Evolutionary conservation across 2,113 vertebrate species (phyloP).

Genomic region (Rhabdornis inornatus): DNA sequence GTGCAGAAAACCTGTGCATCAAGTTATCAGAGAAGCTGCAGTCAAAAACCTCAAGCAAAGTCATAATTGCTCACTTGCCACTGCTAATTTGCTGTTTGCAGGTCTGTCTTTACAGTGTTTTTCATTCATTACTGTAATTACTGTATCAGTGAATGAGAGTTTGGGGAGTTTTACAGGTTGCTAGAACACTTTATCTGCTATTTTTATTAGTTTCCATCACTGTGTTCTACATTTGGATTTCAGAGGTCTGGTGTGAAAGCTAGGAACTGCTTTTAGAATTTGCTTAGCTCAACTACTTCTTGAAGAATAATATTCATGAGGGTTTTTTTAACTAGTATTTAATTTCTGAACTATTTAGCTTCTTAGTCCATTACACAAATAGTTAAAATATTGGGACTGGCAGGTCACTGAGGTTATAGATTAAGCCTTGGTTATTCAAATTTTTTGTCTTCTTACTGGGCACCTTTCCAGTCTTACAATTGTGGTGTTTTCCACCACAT

Average conservation of each 20-base stretch:
- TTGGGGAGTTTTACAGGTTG: background rate
- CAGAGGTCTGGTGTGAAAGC: background rate
- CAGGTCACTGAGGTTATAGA: background rate
- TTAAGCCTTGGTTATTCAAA: background rate
- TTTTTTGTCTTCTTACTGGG: background rate
- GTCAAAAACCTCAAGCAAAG: slow-evolving; percentile 95
- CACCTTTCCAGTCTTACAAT: background rate
- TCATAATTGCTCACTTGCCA: slow-evolving; percentile 95
- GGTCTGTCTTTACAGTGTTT: slow-evolving; percentile 70
- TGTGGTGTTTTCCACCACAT: background rate
- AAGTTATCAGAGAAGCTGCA: slow-evolving; percentile 95
- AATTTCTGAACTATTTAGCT: background rate
- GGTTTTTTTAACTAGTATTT: background rate
- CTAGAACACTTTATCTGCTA: background rate
- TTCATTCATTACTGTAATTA: background rate
- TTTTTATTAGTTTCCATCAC: background rate
- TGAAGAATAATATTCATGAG: background rate
- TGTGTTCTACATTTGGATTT: background rate
- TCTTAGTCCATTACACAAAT: background rate
- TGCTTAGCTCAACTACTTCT: background rate
- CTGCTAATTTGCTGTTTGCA: slow-evolving; percentile 94
- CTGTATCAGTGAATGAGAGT: background rate
- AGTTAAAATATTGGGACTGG: background rate
- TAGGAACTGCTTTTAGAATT: background rate
- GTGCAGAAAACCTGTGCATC: slow-evolving; percentile 93